Conservation (phyloP, 2,888 invertebrate species). For the Gari tellinella region DNA sequence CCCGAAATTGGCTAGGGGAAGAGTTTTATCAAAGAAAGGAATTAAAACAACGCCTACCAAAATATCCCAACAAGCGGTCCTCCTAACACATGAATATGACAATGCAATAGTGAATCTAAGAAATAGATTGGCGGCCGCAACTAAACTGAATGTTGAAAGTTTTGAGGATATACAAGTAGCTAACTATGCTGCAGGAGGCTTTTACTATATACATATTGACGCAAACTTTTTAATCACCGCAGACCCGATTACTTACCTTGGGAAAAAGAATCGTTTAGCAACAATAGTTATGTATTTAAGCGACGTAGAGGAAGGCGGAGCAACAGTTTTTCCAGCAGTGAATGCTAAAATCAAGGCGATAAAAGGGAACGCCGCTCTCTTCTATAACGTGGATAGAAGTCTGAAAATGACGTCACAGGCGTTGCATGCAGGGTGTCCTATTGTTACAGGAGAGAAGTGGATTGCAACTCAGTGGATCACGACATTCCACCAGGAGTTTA, state of each 20-base stretch:
- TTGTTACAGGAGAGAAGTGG: slow-evolving; percentile 18
- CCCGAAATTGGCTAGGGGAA: slow-evolving; percentile 1
- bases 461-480: slow-evolving; percentile 13
- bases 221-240: not conserved
- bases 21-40: not conserved
- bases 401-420: not conserved
- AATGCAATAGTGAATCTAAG: not conserved
- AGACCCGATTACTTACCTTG: not conserved
- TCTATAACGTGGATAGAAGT: slow-evolving; percentile 11
- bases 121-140: not conserved
- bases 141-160: slow-evolving; percentile 3
- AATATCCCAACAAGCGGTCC: not conserved
- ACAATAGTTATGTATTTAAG: slow-evolving; percentile 8
- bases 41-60: not conserved
- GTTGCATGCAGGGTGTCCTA: slow-evolving; percentile 9
- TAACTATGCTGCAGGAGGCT: slow-evolving; percentile 15
- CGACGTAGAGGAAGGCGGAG: slow-evolving; percentile 8
- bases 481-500: slow-evolving; percentile 11
- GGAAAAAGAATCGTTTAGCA: slow-evolving; percentile 3
- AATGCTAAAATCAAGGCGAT: slow-evolving; percentile 5
- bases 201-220: slow-evolving; percentile 11
- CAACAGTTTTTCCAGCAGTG: slow-evolving; percentile 8
- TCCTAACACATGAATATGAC: no score
- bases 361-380: slow-evolving; percentile 3
- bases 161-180: slow-evolving; percentile 21